These are phyloP conservation scores for Lordiphosa andalusiaca DNA, from an alignment of 2,888 invertebrate species.

Conservation along the genomic window DNA sequence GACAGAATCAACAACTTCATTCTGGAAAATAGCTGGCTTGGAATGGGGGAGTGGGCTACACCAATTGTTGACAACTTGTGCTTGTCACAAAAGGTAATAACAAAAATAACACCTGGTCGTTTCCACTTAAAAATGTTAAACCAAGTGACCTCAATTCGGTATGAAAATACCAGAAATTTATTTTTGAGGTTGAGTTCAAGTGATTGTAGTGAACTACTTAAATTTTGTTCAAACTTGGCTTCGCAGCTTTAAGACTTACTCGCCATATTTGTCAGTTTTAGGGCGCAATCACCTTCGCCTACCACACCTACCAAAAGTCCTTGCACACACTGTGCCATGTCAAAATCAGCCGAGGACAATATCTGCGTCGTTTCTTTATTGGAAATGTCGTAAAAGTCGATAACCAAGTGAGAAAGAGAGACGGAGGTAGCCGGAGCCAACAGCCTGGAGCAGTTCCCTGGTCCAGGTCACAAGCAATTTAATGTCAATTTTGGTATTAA, in stretches of 20 bases:
- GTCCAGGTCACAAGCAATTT: slow-evolving; percentile 73
- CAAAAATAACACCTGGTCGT: slow-evolving; percentile 52
- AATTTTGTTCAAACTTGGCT: background rate
- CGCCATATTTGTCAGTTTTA: slow-evolving; percentile 31
- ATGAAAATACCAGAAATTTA: slow-evolving; percentile 38
- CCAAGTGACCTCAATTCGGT: too few species aligned
- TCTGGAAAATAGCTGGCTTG: slow-evolving; percentile 40
- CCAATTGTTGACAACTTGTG: slow-evolving; percentile 63
- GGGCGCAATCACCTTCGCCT: slow-evolving; percentile 8
- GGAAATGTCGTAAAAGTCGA: slow-evolving; percentile 75
- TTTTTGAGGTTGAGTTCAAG: slow-evolving; percentile 14
- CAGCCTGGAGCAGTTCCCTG: slow-evolving; percentile 5
- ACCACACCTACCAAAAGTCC: background rate
- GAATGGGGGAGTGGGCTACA: slow-evolving; percentile 12
- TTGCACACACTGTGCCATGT: slow-evolving; percentile 33
- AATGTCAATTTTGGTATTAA: slow-evolving; percentile 75
- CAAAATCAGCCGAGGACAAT: slow-evolving; percentile 44
- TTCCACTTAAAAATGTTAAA: background rate
- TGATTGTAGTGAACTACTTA: too few species aligned
- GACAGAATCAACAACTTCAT: slow-evolving; percentile 65
- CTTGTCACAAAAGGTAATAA: slow-evolving; percentile 28
- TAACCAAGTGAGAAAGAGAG: slow-evolving; percentile 38
- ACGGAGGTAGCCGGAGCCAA: slow-evolving; percentile 8
- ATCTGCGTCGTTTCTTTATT: slow-evolving; percentile 66
- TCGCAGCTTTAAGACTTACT: background rate